Percentiles rank a stretch among this genome's conserved stretches.
phyloP scores from a whole-genome alignment of 1,140 invertebrate genomes.

The Drosophila aff. region DNA sequence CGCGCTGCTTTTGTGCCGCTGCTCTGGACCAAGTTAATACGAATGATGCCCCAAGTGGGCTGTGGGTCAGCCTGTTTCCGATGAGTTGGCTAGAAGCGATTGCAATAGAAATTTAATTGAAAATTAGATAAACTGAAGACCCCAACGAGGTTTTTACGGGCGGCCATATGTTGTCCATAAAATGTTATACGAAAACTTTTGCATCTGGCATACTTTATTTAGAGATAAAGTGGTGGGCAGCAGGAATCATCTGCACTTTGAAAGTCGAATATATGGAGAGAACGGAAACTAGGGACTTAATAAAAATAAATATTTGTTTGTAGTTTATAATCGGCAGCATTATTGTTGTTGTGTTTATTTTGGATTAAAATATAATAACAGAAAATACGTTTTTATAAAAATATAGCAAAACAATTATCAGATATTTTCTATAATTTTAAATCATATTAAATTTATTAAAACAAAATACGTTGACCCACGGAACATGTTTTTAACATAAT shows the following conservation, averaged over 20 bases:
- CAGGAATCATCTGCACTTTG: neutral
- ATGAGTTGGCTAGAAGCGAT: constrained; percentile 3
- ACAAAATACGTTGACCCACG: neutral
- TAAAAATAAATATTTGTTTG: neutral
- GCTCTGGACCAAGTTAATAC: constrained; percentile 32
- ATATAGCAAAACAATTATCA: neutral
- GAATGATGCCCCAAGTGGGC: constrained; percentile 8
- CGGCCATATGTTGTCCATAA: neutral
- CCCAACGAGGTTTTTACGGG: neutral
- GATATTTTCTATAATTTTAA: neutral
- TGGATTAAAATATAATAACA: neutral
- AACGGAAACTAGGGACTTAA: neutral
- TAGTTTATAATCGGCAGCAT: too few species aligned
- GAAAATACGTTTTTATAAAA: neutral
- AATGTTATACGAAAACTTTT: constrained; percentile 9
- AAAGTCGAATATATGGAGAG: neutral
- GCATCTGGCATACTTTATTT: neutral
- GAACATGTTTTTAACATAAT: too few species aligned
- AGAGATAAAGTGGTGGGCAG: neutral
- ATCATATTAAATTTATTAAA: neutral
- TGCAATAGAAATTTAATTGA: constrained; percentile 6
- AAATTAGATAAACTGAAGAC: neutral
- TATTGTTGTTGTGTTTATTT: neutral
- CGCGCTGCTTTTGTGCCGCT: constrained; percentile 30
- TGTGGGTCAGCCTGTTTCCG: constrained; percentile 15